These are phyloP conservation scores for Spheniscus mendiculus DNA, from an alignment of 2,113 vertebrate genomes.

Conservation along the genomic window DNA sequence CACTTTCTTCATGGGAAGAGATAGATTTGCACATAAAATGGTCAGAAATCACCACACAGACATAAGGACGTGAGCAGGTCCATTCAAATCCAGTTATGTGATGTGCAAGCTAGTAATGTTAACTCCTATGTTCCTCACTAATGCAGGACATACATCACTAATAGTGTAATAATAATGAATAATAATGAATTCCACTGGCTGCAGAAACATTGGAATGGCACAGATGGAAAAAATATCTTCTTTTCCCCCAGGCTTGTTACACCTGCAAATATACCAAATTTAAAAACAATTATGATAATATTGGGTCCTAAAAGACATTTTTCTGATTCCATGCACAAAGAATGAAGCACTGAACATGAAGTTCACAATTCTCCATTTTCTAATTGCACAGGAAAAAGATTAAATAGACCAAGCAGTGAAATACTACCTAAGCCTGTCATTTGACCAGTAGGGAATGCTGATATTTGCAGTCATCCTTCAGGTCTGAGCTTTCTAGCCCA, in stretches of 20 bases:
- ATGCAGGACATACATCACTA: neutral
- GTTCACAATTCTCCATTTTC: neutral
- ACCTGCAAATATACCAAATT: neutral
- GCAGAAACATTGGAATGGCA: neutral
- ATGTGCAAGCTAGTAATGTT: neutral
- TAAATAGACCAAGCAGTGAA: neutral
- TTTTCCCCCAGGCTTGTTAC: neutral
- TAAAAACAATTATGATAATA: neutral
- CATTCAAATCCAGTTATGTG: neutral
- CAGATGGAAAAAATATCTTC: neutral
- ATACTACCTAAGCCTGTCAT: conserved; percentile 13
- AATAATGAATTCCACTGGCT: neutral
- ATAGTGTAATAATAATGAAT: neutral
- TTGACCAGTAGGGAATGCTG: conserved; percentile 7
- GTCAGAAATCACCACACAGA: neutral
- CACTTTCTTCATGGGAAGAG: neutral
- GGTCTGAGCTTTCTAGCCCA: neutral
- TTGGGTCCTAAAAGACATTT: neutral
- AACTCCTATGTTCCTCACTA: neutral
- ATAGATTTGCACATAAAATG: neutral
- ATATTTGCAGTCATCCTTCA: neutral
- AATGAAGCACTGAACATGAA: neutral
- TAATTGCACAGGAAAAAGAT: neutral
- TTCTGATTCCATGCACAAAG: neutral
- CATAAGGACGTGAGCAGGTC: neutral